Evolutionary conservation across 2,797 vertebrate species (phyloP).

Genomic region (Bradypodion pumilum): DNA sequence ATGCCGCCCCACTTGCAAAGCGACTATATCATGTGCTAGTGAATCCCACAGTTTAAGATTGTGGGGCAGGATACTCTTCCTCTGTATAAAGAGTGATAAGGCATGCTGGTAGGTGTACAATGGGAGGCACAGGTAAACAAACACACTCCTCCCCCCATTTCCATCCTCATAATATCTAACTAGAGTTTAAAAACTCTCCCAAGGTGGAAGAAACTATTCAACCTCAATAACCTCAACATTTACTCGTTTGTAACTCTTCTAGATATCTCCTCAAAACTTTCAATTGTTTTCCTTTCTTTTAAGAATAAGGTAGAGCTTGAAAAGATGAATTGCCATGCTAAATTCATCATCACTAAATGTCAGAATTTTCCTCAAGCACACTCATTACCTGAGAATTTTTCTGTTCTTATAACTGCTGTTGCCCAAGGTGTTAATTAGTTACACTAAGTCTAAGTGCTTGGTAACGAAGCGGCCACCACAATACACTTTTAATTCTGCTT

Average conservation of each 20-base stretch:
- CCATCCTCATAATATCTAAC: neutral
- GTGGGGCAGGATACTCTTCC: too few relatives aligned
- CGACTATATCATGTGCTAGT: too few relatives aligned
- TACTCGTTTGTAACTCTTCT: neutral
- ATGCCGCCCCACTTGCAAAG: too few relatives aligned
- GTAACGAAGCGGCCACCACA: neutral
- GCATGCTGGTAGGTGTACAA: too few relatives aligned
- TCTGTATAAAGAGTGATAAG: too few relatives aligned
- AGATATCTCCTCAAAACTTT: neutral
- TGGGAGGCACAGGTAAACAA: too few relatives aligned
- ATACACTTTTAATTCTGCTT: neutral
- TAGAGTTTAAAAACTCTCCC: neutral
- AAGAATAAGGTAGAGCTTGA: neutral
- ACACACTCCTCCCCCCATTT: neutral
- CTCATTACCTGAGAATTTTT: slow-evolving; percentile 29
- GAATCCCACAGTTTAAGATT: too few relatives aligned
- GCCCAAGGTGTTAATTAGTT: slow-evolving; percentile 31
- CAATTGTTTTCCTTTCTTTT: neutral
- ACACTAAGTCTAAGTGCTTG: slow-evolving; percentile 4
- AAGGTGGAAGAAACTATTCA: neutral
- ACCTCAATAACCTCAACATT: neutral
- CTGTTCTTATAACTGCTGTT: slow-evolving; percentile 10
- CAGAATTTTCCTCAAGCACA: slow-evolving; percentile 6
- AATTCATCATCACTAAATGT: slow-evolving; percentile 10
- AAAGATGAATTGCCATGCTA: slow-evolving; percentile 1